A percentile compares a stretch with the other conserved stretches of the same genome.
Conservation (phyloP, 30 jellyfish, hydroid and myxozoan genomes). For the Mastigias papua region DNA sequence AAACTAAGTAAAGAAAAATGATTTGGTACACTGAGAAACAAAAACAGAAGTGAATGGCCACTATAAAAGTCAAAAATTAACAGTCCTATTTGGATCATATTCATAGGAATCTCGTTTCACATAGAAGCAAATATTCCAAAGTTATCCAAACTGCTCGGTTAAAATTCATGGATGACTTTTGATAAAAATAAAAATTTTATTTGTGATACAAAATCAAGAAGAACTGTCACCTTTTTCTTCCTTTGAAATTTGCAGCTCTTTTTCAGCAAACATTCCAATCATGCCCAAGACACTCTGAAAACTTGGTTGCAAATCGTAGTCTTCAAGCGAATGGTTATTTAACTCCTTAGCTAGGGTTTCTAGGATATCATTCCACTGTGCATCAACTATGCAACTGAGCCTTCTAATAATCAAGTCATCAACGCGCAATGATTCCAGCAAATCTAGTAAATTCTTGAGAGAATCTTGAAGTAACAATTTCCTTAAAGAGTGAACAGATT, state of each 20-base stretch:
- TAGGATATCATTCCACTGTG: not conserved
- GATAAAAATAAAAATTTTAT: no score
- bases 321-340: constrained; percentile 4
- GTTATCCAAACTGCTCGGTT: no score
- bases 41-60: no score
- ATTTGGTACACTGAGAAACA: no score
- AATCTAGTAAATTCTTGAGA: not conserved
- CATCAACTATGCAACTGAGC: not conserved
- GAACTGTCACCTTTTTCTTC: constrained; percentile 3
- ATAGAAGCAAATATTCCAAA: no score
- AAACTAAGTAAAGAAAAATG: no score
- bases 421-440: not conserved
- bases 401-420: not conserved
- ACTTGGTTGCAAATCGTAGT: not conserved
- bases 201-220: not conserved
- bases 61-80: no score
- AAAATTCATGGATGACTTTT: no score
- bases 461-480: not conserved
- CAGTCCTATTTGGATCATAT: no score
- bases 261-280: constrained; percentile 16
- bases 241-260: constrained; percentile 7
- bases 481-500: not conserved
- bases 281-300: not conserved
- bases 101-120: no score
- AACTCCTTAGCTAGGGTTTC: constrained; percentile 1